phyloP scores from a whole-genome alignment of 1,140 invertebrate genomes.

The Pogonomyrmex californicus region DNA sequence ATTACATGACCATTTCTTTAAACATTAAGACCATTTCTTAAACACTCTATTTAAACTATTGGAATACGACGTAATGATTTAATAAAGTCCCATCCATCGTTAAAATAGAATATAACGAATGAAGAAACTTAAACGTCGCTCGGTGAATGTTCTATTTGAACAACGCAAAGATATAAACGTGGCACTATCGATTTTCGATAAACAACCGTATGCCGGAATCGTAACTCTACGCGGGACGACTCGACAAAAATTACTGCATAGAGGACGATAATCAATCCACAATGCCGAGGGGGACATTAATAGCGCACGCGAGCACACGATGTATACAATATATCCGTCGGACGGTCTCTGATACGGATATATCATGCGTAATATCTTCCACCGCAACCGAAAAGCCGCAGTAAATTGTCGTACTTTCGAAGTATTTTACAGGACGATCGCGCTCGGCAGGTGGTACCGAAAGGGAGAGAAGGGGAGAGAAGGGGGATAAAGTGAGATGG shows the following conservation, averaged over 20 bases:
- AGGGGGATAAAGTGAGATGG: not conserved
- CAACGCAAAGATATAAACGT: conserved; percentile 38
- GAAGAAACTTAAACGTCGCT: conserved; percentile 17
- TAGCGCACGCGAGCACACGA: conserved; percentile 29
- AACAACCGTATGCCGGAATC: conserved; percentile 48
- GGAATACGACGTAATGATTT: not conserved
- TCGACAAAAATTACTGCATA: conserved; percentile 65
- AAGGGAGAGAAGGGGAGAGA: not conserved
- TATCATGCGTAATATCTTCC: conserved; percentile 67
- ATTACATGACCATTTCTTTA: not conserved
- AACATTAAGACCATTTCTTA: not conserved
- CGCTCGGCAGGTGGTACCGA: not conserved
- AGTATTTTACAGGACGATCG: conserved; percentile 56
- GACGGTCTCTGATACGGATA: conserved; percentile 36
- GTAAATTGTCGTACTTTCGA: conserved; percentile 67
- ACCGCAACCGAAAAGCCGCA: conserved; percentile 58
- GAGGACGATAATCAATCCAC: conserved; percentile 66
- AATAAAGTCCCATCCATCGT: not conserved
- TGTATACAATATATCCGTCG: conserved; percentile 38
- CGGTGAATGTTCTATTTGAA: not conserved
- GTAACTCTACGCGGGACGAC: not conserved
- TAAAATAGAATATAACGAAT: conserved; percentile 13
- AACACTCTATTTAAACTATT: not conserved
- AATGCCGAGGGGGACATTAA: conserved; percentile 44
- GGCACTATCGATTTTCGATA: conserved; percentile 58